These are phyloP conservation scores for Stenichneumon culpator DNA, from an alignment of 2,888 invertebrate genomes.

Conservation along the genomic window DNA sequence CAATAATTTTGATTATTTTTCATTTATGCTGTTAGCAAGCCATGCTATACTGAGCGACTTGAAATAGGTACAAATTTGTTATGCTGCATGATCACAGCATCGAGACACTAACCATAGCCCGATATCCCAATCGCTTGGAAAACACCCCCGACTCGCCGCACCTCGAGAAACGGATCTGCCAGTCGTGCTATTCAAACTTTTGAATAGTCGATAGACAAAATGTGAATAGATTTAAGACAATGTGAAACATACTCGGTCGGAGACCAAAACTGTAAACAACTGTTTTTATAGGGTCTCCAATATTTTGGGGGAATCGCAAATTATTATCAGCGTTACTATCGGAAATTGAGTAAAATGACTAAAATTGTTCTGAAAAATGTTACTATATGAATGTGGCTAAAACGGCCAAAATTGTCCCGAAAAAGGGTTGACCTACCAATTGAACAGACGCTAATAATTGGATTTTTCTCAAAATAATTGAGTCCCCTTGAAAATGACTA, in stretches of 20 bases:
- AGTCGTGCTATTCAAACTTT: neutral
- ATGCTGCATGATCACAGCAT: slow-evolving; percentile 35
- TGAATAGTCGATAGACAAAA: neutral
- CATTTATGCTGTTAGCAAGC: neutral
- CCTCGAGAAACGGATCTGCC: neutral
- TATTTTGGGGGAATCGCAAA: neutral
- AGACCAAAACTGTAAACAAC: neutral
- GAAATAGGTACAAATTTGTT: slow-evolving; percentile 4
- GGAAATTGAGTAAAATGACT: neutral
- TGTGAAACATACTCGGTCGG: neutral
- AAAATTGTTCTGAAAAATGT: no score
- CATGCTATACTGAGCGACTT: neutral
- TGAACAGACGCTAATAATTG: neutral
- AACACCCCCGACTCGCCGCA: neutral
- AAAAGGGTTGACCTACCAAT: neutral
- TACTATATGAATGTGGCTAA: no score
- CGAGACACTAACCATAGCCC: slow-evolving; percentile 17
- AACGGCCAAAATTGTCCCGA: no score
- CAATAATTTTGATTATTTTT: slow-evolving; percentile 2
- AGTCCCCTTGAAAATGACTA: no score
- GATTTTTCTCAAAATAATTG: neutral
- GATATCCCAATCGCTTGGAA: neutral
- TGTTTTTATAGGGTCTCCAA: neutral
- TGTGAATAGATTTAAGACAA: neutral
- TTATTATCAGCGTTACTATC: neutral